A percentile compares a stretch with the other conserved stretches of the same genome.
These are phyloP conservation scores for Cherax quadricarinatus DNA, from an alignment of 1,140 invertebrate species.

Conservation along the genomic window DNA sequence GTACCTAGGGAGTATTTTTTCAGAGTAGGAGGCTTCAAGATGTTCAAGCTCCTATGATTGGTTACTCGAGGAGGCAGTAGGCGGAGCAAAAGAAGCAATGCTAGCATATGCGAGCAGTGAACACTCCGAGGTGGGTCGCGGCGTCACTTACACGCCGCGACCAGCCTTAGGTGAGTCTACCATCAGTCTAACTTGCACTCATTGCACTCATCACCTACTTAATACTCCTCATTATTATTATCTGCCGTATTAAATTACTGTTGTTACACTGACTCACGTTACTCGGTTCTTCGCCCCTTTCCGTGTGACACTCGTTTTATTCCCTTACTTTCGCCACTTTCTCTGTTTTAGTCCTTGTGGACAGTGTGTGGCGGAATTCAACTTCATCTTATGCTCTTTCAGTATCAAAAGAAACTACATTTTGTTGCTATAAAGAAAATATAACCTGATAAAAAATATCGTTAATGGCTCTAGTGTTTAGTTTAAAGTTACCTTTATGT, in stretches of 20 bases:
- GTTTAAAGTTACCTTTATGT: too few species aligned
- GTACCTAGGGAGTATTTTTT: background rate
- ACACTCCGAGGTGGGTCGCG: constrained; percentile 33
- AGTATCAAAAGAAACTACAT: too few species aligned
- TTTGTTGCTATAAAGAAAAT: too few species aligned
- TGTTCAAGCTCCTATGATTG: constrained; percentile 13
- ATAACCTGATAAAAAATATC: too few species aligned
- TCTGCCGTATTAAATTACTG: background rate
- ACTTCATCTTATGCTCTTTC: too few species aligned
- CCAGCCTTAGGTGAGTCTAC: constrained; percentile 61
- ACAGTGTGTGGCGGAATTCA: background rate
- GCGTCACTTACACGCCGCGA: constrained; percentile 46
- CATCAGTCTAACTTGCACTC: background rate
- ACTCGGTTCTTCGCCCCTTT: background rate
- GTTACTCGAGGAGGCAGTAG: background rate
- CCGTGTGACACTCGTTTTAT: background rate
- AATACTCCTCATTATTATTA: background rate
- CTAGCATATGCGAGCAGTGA: background rate
- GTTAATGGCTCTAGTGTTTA: too few species aligned
- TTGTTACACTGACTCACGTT: background rate
- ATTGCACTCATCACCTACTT: background rate
- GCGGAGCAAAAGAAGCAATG: constrained; percentile 14
- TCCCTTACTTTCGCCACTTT: background rate
- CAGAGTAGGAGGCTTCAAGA: background rate
- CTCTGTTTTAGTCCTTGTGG: background rate